Evolutionary conservation across 2,888 invertebrate species (phyloP), one percentile per base, ranked within the genome.

Genomic region (Tetheella fluctuosa): DNA sequence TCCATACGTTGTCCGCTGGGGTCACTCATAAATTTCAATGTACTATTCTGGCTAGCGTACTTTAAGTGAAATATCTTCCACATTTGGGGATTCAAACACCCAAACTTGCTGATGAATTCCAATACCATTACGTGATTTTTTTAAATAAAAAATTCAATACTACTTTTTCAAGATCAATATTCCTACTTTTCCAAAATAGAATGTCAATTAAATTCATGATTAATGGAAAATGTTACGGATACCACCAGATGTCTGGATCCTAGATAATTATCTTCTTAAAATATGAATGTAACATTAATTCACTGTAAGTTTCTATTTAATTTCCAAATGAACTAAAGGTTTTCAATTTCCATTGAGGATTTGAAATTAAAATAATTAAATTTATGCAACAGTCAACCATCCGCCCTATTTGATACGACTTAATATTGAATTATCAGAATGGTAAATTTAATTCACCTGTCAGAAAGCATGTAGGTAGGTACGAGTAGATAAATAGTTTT

Each of bases 1-100:
- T 77, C 77, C 77, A 79, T 81, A 81, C 75, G 80, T 74, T 83
- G 85, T 81, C 86, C 84, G 84, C 76, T 60, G 81, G 83, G 88
- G 85, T 84, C 85, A 84, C 86, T 85, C 86, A 85, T 89, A 89
- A 89, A 89, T 89, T 85, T 86, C 88, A 88, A 89, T 89, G 34
- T 34, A 84, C 84, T 83, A 86, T 86, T 86, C 86, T 83, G 77
- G 82, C 83, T 79, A 75, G 83, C 79, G 85, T 81, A 87, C 86
- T 88, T 88, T 84, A 87, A 88, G 88, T 88, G 87, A 88, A 88
- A 88, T 88, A 88, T 89, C 82, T 84, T 71, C 85, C 77, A 86
- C 88, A 88, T 88, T 88, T 85, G 82, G 85, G 39, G 79, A 83
- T 83, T 80, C 81, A 79, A 83, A 83, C 80, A 84, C 79, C 83